Evolutionary conservation across 64 coral and sea anemone species (phyloP), one percentile per base, ranked within the genome.

Genomic region (Stichodactyla helianthus): DNA sequence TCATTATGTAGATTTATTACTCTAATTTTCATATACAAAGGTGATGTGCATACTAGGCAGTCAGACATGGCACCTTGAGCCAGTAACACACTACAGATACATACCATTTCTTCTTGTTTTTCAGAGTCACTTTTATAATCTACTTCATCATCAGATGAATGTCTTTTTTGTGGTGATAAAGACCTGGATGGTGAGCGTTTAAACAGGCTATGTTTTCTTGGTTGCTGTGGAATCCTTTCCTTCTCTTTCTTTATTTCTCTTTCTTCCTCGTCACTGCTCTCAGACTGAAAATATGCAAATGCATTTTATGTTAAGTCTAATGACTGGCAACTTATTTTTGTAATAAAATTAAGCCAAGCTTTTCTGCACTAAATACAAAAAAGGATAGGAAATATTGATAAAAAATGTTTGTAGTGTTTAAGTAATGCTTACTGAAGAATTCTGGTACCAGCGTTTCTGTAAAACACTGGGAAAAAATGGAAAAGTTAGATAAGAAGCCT

Each of bases 21-120:
- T 44, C 35, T 44, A 1, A 3, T 44, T 44, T 44, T 44, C 35
- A 44, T 44, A 44, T 3, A 3, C 4, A 44, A 44, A 44, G 35
- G 35, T 44, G 35, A 23, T 9, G 2, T 13, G 12, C 12, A 31
- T 12, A 74, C 11, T 23, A 5, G n/a, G 27, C 7, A 74, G 68
- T 27, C 22, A 11, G 25, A 31, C 12, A 74, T 3, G 23, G 25
- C 68, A 74, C 10, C 68, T 74, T 11, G 10, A 74, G 68, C 68
- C 68, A 74, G 25, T 2, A 23, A 27, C 27, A 74, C 25, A 31
- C 10, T 31, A 52, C 78, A 52, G 51, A 44, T 63, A 62, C 89
- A 77, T 89, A 98, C 95, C 82, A 92, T 86, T 55, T 94, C 89
- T 52, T 86, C 86, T 22, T 98, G 95, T 82, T 98, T 98, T 55